Conservation (phyloP, 2,113 vertebrate species). For the Morone saxatilis region DNA sequence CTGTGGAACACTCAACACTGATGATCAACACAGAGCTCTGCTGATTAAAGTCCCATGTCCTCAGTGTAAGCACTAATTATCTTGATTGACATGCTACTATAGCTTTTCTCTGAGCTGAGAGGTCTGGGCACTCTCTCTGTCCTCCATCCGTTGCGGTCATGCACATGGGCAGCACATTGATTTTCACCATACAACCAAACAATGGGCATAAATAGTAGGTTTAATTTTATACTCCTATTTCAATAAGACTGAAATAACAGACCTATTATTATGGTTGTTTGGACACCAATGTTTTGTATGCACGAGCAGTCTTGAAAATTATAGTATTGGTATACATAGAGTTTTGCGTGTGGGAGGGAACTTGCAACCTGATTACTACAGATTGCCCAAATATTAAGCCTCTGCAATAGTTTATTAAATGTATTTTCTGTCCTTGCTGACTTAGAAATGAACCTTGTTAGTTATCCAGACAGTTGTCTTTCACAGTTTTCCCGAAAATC, state of each 20-base stretch:
- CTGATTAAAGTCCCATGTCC: constrained; percentile 76
- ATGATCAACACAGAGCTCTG: constrained; percentile 66
- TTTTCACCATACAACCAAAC: constrained; percentile 20
- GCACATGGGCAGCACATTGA: constrained; percentile 20
- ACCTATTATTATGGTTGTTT: neutral
- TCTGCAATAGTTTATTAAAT: neutral
- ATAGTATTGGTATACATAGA: neutral
- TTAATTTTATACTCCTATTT: neutral
- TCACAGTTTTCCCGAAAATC: neutral
- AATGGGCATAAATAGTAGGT: constrained; percentile 10
- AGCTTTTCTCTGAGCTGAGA: constrained; percentile 32
- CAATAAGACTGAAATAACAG: neutral
- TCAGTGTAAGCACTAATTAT: constrained; percentile 75
- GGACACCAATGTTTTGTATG: constrained; percentile 2
- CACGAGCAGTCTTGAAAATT: neutral
- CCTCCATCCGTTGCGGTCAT: constrained; percentile 36
- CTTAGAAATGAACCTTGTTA: neutral
- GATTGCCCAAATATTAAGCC: neutral
- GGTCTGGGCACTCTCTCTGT: constrained; percentile 28
- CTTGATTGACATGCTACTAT: constrained; percentile 55
- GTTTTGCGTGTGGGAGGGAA: neutral
- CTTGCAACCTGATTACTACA: constrained; percentile 1
- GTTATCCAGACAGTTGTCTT: neutral
- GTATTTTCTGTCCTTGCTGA: neutral
- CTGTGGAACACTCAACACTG: constrained; percentile 56